A percentile compares a stretch with the other conserved stretches of the same genome.
Conservation (phyloP, 2,888 invertebrate species). For the Osmoderma eremita region DNA sequence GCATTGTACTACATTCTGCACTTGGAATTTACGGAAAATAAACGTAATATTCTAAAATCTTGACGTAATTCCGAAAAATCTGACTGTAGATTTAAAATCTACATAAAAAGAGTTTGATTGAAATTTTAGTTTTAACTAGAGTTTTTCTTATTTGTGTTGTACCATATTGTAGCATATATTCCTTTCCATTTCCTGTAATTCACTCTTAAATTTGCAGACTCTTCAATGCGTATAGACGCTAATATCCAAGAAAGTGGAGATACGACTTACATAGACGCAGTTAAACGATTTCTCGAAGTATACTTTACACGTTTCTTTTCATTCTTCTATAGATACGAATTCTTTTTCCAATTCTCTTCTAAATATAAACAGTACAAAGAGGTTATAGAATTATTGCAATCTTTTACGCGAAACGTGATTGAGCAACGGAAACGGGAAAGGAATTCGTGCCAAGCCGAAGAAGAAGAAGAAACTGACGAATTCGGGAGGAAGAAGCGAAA, state of each 20-base stretch:
- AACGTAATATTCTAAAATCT: too few relatives aligned
- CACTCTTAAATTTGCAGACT: slow-evolving; percentile 40
- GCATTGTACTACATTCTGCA: too few relatives aligned
- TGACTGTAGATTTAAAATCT: too few relatives aligned
- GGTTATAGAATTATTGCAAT: slow-evolving; percentile 44
- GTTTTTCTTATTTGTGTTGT: too few relatives aligned
- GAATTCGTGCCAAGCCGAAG: background rate
- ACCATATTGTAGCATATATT: too few relatives aligned
- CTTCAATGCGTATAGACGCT: slow-evolving; percentile 48
- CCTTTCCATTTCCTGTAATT: too few relatives aligned
- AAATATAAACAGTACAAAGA: slow-evolving; percentile 44
- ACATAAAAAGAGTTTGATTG: too few relatives aligned
- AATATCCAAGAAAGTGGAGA: slow-evolving; percentile 44
- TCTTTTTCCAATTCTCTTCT: slow-evolving; percentile 45
- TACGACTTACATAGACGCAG: slow-evolving; percentile 46
- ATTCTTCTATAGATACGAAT: slow-evolving; percentile 45
- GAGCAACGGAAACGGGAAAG: slow-evolving; percentile 45
- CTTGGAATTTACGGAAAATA: too few relatives aligned
- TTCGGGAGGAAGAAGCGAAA: slow-evolving; percentile 37
- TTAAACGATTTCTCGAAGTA: slow-evolving; percentile 45
- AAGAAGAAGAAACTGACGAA: slow-evolving; percentile 34
- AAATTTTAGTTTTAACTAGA: too few relatives aligned
- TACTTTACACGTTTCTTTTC: slow-evolving; percentile 48
- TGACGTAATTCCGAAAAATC: too few relatives aligned
- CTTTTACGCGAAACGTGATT: slow-evolving; percentile 46